Conservation (phyloP, 92 coral and sea anemone genomes). For the Scolanthus callimorphus region DNA sequence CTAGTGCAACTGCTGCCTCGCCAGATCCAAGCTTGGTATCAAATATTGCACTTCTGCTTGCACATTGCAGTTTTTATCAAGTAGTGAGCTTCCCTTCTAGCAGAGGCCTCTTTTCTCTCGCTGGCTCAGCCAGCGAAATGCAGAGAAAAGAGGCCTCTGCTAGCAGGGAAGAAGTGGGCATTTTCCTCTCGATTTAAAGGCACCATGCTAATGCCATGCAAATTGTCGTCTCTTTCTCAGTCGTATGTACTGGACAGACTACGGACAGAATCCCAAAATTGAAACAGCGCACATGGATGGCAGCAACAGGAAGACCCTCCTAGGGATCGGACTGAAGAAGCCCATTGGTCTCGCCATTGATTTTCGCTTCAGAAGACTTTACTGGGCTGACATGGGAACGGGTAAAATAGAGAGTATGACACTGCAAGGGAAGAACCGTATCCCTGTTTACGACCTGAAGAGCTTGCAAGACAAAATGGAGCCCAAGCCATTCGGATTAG, state of each 20-base stretch:
- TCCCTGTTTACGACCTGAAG: conserved; percentile 2
- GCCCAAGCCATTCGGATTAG: conserved; percentile 28
- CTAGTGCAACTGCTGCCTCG: too few species aligned
- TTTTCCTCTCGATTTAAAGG: too few species aligned
- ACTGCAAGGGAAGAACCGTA: conserved; percentile 18
- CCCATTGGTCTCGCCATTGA: conserved; percentile 29
- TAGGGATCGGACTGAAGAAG: conserved; percentile 7
- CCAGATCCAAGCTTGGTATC: too few species aligned
- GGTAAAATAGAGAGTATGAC: conserved; percentile 16
- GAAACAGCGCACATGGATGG: conserved; percentile 34
- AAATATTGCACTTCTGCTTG: too few species aligned
- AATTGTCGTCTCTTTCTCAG: too few species aligned
- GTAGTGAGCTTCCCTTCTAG: too few species aligned
- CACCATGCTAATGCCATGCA: too few species aligned
- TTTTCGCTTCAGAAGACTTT: conserved; percentile 18
- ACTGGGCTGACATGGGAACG: conserved; percentile 32
- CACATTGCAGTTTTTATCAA: too few species aligned
- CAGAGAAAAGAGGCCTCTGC: too few species aligned
- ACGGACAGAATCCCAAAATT: conserved; percentile 14
- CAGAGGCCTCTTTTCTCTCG: too few species aligned
- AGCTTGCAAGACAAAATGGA: neutral
- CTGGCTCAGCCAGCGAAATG: too few species aligned
- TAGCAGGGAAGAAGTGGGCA: too few species aligned
- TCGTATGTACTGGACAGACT: conserved; percentile 33
- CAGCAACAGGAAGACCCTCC: conserved; percentile 20